Percentiles rank a stretch among this genome's conserved stretches.
phyloP scores from a whole-genome alignment of 2,113 vertebrate genomes.

The Vulpes vulpes region DNA sequence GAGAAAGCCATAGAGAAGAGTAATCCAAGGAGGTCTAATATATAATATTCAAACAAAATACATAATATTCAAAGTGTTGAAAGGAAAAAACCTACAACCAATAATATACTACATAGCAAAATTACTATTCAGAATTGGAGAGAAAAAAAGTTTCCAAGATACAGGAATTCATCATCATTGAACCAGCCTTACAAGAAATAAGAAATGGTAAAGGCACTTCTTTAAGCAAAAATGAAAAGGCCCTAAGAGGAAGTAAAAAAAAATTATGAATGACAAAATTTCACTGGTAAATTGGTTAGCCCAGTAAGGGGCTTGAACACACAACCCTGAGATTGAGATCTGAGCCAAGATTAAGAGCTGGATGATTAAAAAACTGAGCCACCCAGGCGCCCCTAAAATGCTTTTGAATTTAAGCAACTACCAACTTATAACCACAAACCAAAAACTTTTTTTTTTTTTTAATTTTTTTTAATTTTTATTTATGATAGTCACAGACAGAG shows the following conservation, averaged over 20 bases:
- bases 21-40: not conserved
- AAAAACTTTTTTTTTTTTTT: too few species aligned
- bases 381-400: not conserved
- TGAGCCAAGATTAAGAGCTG: not conserved
- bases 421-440: not conserved
- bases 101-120: not conserved
- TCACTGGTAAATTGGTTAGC: not conserved
- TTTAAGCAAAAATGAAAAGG: not conserved
- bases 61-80: not conserved
- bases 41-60: not conserved
- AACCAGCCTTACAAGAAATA: not conserved
- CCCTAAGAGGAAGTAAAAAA: not conserved
- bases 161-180: not conserved
- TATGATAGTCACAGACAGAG: too few species aligned
- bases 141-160: not conserved
- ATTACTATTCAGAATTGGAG: not conserved
- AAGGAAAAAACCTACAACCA: not conserved
- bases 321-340: not conserved
- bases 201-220: not conserved
- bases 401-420: not conserved
- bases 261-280: not conserved
- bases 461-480: too few species aligned
- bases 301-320: not conserved
- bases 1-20: not conserved
- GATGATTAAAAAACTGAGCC: not conserved